Percentiles rank a stretch among this genome's conserved stretches.
Conservation (phyloP, 2,113 vertebrate species). For the Hemibagrus wyckioides region DNA sequence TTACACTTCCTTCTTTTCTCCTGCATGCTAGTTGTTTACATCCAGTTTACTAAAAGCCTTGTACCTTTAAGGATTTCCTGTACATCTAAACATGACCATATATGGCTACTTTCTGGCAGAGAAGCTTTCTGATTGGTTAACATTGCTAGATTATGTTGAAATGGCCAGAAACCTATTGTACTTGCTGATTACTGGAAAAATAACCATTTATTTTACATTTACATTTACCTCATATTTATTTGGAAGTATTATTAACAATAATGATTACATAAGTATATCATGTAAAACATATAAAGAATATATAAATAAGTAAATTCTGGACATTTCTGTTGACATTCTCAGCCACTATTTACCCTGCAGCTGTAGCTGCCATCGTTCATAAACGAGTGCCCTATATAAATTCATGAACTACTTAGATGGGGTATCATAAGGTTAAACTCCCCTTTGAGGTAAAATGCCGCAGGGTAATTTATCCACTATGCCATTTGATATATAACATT, state of each 20-base stretch:
- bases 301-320: background rate
- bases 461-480: background rate
- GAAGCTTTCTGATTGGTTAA: background rate
- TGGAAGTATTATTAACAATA: background rate
- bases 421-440: background rate
- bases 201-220: background rate
- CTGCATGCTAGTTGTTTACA: background rate
- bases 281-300: background rate
- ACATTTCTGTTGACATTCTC: background rate
- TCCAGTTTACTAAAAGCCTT: background rate
- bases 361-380: background rate
- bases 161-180: background rate
- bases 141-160: background rate
- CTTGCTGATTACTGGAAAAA: background rate
- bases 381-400: slow-evolving; percentile 7
- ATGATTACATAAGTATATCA: background rate
- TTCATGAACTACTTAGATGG: background rate
- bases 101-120: background rate
- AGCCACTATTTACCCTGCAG: background rate
- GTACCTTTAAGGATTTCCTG: background rate
- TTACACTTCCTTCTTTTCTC: background rate
- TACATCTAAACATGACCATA: background rate
- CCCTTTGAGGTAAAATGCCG: background rate
- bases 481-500: background rate
- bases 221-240: no score